Evolutionary conservation across 2,797 vertebrate genomes (phyloP).

Genomic region (Decapterus maruadsi): DNA sequence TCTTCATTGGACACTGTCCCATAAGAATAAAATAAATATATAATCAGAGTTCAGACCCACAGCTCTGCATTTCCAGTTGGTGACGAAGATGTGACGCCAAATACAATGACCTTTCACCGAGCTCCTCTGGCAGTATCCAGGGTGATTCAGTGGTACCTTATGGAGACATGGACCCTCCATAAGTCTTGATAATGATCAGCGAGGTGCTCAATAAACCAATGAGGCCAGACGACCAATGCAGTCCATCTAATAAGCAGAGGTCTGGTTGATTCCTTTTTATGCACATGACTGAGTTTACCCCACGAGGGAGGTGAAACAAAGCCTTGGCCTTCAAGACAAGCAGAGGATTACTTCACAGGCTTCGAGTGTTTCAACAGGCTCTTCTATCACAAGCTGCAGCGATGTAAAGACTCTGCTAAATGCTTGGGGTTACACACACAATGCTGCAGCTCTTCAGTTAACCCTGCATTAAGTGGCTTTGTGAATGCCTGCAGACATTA

Average conservation of each 20-base stretch:
- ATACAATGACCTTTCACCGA: background rate
- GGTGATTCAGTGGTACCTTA: background rate
- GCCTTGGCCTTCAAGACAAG: background rate
- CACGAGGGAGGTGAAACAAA: background rate
- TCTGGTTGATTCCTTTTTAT: background rate
- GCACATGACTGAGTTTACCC: conserved; percentile 3
- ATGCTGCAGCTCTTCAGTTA: background rate
- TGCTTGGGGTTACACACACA: background rate
- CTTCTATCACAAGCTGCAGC: background rate
- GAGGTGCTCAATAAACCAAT: conserved; percentile 4
- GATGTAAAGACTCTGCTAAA: background rate
- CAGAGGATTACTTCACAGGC: background rate
- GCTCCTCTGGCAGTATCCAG: background rate
- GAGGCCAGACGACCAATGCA: background rate
- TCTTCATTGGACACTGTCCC: too few relatives aligned
- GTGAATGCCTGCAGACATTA: background rate
- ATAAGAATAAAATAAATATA: too few relatives aligned
- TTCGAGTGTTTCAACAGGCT: background rate
- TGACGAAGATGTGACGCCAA: background rate
- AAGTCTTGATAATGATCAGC: background rate
- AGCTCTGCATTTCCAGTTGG: too few relatives aligned
- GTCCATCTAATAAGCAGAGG: background rate
- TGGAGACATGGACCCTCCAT: background rate
- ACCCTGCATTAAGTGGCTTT: background rate
- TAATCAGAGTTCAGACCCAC: background rate